Evolutionary conservation across 2,113 vertebrate genomes (phyloP), one percentile per base, ranked within the genome.

Genomic region (Lagenorhynchus albirostris): DNA sequence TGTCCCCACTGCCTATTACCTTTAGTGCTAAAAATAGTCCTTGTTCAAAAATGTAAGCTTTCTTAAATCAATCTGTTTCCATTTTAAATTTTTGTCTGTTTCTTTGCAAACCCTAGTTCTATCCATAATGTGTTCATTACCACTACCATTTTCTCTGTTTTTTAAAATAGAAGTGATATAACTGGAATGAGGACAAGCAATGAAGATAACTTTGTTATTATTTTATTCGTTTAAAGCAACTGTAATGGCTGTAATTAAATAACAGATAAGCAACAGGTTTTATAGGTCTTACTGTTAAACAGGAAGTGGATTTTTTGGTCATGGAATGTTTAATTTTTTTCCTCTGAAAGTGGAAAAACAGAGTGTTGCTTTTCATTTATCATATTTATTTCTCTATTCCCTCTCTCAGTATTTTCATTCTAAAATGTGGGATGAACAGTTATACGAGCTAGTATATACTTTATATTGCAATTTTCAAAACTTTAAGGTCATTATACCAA

Each of bases 341-440:
- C 96, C n/a, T 36, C 7, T 41, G 89, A 96, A 97, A 89, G n/a
- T 97, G 92, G 76, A 92, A 96, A 93, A 63, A 4, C 26, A 91
- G 79, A 95, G 85, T 33, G 21, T 89, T 94, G 77, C 41, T 98
- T 97, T 89, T 94, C 21, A 67, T 68, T 91, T 82, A 10, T 60
- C 41, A 58, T 77, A 36, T 67, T 73, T 83, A 31, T 83, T 95
- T 93, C 44, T 67, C 90, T 68, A 38, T 20, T 93, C 36, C 8
- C 23, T 96, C 26, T 84, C 62, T 70, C 33, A 38, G 13, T 80
- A 62, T 91, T 97, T 92, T 92, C 38, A 41, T 62, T 87, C 36
- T 87, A 80, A 94, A 79, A 60, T 91, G 26, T 60, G 13, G 50
- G 41, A 76, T 65, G 18, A 88, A 74, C 74, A 79, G 15, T 89